Conservation (phyloP, 2,888 invertebrate species). For the Gastracanthus pulcherrimus region DNA sequence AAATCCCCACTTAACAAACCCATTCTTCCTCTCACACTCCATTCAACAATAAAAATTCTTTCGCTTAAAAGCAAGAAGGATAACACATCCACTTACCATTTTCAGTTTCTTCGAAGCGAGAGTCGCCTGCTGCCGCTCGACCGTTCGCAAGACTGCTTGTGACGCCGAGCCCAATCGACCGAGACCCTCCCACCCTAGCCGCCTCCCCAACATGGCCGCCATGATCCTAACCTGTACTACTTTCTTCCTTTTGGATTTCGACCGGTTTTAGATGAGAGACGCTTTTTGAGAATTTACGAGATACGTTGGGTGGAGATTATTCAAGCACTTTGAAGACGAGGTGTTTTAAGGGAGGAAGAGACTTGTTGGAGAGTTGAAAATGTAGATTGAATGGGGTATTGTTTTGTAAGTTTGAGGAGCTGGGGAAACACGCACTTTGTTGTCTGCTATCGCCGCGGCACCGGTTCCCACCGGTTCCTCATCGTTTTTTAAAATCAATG, state of each 20-base stretch:
- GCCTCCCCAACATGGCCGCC: conserved; percentile 58
- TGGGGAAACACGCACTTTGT: neutral
- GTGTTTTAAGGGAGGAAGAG: no score
- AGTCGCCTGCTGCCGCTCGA: conserved; percentile 62
- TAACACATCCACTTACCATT: conserved; percentile 63
- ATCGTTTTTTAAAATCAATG: no score
- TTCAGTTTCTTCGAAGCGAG: conserved; percentile 63
- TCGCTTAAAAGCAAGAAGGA: no score
- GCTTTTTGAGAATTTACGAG: neutral
- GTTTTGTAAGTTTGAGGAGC: neutral
- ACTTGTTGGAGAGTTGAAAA: neutral
- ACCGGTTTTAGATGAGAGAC: neutral
- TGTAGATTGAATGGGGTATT: neutral
- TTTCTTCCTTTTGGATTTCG: neutral
- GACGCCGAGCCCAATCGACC: conserved; percentile 61
- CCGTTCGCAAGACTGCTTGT: conserved; percentile 61
- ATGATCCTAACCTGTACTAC: conserved; percentile 60
- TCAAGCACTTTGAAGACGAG: neutral
- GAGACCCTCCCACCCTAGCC: conserved; percentile 50
- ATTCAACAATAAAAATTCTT: neutral
- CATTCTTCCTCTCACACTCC: no score
- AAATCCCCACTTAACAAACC: no score
- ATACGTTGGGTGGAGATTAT: conserved; percentile 5
- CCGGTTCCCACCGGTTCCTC: no score
- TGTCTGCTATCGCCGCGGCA: no score